Conservation (phyloP, 1,140 invertebrate species). For the Lepeophtheirus salmonis region DNA sequence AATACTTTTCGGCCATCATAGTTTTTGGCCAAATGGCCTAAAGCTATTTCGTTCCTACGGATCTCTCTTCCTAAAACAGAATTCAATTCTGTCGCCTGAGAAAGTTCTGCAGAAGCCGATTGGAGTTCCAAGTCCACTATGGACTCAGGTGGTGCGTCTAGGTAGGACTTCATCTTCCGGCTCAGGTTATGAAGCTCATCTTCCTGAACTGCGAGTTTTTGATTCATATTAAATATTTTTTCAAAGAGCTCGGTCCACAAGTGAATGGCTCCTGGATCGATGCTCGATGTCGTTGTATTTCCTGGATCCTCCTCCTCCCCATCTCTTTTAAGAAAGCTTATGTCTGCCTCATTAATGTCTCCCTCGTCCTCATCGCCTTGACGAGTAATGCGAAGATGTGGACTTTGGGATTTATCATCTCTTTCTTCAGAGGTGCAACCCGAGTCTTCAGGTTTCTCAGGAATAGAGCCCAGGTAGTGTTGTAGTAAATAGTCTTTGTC, state of each 20-base stretch:
- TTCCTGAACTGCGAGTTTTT: not conserved
- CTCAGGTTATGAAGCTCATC: not conserved
- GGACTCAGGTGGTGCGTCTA: not conserved
- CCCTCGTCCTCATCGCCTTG: not conserved
- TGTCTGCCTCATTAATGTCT: not conserved
- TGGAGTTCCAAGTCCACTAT: not conserved
- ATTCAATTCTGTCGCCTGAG: not conserved
- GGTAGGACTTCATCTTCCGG: not conserved
- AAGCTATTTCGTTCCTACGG: not conserved
- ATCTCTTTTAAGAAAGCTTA: not conserved
- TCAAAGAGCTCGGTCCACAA: not conserved
- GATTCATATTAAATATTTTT: not conserved
- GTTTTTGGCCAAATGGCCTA: not conserved
- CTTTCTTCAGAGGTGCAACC: not conserved
- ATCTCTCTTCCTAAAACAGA: not conserved
- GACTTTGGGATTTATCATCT: not conserved
- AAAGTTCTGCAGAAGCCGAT: not conserved
- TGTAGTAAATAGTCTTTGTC: constrained; percentile 62
- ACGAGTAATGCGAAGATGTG: not conserved
- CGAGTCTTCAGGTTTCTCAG: not conserved
- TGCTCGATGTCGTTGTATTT: too few species aligned
- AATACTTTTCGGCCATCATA: not conserved
- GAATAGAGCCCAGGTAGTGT: constrained; percentile 38
- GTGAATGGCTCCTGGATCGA: not conserved
- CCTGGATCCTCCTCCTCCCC: not conserved